Conservation (phyloP, 2,113 vertebrate genomes). For the Sterrhoptilus dennistouni region DNA sequence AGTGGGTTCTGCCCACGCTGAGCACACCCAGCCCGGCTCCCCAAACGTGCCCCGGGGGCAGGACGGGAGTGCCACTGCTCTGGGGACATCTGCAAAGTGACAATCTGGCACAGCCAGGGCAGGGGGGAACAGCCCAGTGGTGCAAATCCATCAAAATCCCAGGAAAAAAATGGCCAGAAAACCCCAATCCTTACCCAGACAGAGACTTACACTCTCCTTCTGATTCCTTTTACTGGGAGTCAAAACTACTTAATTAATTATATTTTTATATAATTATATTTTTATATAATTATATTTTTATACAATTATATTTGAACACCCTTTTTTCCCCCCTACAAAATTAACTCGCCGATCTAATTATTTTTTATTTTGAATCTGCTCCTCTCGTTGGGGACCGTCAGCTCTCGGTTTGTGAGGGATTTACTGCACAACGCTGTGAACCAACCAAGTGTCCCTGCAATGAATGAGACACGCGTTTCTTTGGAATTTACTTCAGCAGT, state of each 20-base stretch:
- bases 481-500: accelerated
- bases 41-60: no score
- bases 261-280: accelerated
- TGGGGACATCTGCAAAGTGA: conserved; percentile 76
- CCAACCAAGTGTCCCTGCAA: accelerated
- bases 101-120: neutral
- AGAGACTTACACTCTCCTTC: accelerated
- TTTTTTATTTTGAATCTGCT: neutral
- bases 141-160: neutral
- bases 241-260: neutral
- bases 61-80: conserved; percentile 76
- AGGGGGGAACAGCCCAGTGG: neutral
- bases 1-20: conserved; percentile 85
- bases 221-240: neutral
- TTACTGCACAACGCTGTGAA: accelerated
- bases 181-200: accelerated
- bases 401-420: neutral
- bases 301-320: no score
- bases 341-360: accelerated
- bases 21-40: conserved; percentile 75
- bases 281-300: no score
- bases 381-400: neutral
- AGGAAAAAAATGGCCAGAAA: neutral
- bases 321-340: accelerated
- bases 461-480: accelerated